Evolutionary conservation across 2,797 vertebrate species (phyloP), one percentile per base, ranked within the genome.

Genomic region (Mormyrops attenuatus): DNA sequence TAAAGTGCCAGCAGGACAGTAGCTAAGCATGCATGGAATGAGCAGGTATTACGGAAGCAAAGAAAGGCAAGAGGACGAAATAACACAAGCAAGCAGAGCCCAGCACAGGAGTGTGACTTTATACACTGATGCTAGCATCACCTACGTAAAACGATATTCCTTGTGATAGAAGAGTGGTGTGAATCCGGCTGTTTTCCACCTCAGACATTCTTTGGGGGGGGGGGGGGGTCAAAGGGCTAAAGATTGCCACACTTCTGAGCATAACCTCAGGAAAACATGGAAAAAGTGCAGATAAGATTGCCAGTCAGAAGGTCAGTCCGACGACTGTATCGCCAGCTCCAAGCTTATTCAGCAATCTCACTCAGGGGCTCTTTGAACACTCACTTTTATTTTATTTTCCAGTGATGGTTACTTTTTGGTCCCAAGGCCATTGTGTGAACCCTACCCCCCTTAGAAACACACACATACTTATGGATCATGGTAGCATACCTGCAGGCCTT

Each of bases 1-100:
- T 30, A 13, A 50, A 13, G 20, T 26, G 47, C 0, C 47, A 52
- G 22, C 3, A 13, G 26, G 69, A 34, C 9, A 22, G 82, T 9
- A 13, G 26, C n/a, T 15, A 8, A 77, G 44, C 7, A 5, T 5
- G n/a, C 47, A 0, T n/a, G 49, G 47, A 2, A 5, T 4, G 44
- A 30, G 47, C 22, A 85, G 49, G 44, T 11, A 26, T 52, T 52
- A 5, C 15, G 26, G 13, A 30, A 17, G 96, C 94, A 93, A 0
- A 6, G 69, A 41, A 77, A 77, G 90, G 82, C 77, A 91, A 92
- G 95, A 92, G 90, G 89, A 87, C 88, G 90, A 95, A 92, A 94
- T 93, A 93, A 94, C 94, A 5, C 11, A 13, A 26, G 94, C 93
- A 94, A 90, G 92, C 90, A 91, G 92, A 91, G 90, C 91, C 93